Conservation (phyloP, 2,113 vertebrate genomes). For the Pterocles burchelli region DNA sequence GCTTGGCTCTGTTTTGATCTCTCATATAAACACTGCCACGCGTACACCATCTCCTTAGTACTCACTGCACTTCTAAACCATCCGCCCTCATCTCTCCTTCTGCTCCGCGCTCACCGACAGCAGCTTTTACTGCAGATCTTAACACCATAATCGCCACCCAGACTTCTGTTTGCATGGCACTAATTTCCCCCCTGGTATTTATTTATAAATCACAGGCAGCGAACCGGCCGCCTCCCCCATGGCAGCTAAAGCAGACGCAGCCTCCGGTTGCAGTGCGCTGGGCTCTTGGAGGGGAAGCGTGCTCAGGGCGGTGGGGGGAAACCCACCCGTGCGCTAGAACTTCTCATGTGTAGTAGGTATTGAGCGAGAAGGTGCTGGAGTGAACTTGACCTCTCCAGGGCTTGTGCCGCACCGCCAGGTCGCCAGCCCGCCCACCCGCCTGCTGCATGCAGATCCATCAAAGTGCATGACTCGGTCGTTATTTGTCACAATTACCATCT, state of each 20-base stretch:
- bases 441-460: background rate
- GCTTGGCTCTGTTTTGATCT: conserved; percentile 86
- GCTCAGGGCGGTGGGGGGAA: background rate
- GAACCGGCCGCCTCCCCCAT: background rate
- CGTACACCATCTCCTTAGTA: conserved; percentile 84
- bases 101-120: conserved; percentile 1
- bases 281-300: background rate
- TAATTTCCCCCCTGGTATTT: background rate
- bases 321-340: background rate
- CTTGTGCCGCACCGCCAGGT: background rate
- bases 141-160: background rate
- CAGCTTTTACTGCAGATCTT: conserved; percentile 1
- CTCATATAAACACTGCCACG: conserved; percentile 91
- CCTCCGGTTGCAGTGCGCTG: background rate
- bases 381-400: background rate
- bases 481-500: background rate
- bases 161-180: conserved; percentile 46
- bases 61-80: conserved; percentile 47
- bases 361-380: background rate
- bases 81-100: conserved; percentile 29
- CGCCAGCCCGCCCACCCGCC: background rate
- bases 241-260: conserved; percentile 10
- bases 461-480: background rate
- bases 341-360: background rate
- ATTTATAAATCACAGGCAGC: conserved; percentile 21